Percentiles rank a stretch among this genome's conserved stretches.
Evolutionary conservation across 1,140 invertebrate species (phyloP).

Genomic region (Drosophila malerkotliana): DNA sequence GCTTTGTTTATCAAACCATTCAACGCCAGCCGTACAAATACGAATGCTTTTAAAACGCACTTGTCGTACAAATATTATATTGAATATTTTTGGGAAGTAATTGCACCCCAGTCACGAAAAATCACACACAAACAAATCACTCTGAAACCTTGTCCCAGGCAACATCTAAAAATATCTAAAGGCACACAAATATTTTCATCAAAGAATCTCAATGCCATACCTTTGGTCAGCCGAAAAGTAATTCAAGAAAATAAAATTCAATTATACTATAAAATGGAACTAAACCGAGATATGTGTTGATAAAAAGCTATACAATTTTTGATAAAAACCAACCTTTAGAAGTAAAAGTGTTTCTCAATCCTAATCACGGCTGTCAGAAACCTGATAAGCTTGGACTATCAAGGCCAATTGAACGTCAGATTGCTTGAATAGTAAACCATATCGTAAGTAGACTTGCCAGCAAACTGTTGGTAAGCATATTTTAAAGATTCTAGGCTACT

Average conservation of each 20-base stretch:
- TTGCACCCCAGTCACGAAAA: constrained; percentile 45
- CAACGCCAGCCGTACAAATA: constrained; percentile 27
- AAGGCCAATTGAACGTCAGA: neutral
- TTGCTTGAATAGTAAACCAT: neutral
- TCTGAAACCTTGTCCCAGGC: constrained; percentile 22
- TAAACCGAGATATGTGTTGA: no score
- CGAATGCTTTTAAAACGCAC: constrained; percentile 44
- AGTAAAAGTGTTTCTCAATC: constrained; percentile 10
- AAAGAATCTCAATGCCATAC: constrained; percentile 21
- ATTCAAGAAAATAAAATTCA: neutral
- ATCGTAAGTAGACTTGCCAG: neutral
- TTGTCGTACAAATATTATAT: constrained; percentile 61
- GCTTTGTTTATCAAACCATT: constrained; percentile 39
- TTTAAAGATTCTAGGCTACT: no score
- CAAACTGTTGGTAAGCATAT: no score
- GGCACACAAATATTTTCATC: constrained; percentile 30
- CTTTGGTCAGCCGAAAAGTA: neutral
- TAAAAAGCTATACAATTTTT: no score
- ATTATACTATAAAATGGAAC: neutral
- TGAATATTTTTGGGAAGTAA: constrained; percentile 15
- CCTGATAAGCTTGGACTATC: constrained; percentile 48
- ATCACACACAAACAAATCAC: constrained; percentile 6
- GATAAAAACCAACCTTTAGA: neutral
- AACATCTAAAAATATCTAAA: constrained; percentile 24
- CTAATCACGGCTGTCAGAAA: constrained; percentile 30